Evolutionary conservation across 64 coral and sea anemone species (phyloP).

Genomic region (Catalaphyllia jardinei): DNA sequence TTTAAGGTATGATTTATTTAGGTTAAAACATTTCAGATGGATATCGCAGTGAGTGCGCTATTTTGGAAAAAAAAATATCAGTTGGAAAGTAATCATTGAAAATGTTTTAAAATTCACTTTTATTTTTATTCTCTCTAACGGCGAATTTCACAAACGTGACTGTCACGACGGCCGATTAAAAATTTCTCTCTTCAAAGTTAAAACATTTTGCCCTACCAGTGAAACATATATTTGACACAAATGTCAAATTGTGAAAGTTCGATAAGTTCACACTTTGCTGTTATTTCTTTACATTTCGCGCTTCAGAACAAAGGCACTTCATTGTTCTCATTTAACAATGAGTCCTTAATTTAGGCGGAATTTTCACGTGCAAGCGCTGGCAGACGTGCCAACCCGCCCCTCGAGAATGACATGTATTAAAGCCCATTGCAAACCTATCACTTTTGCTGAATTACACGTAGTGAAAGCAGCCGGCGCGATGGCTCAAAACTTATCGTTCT

Average conservation of each 20-base stretch:
- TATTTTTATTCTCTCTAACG: too few species aligned
- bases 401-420: not conserved
- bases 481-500: constrained; percentile 30
- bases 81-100: not conserved
- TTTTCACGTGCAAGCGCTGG: constrained; percentile 24
- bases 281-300: constrained; percentile 20
- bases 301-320: not conserved
- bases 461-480: not conserved
- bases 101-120: too few species aligned
- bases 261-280: not conserved
- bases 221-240: not conserved
- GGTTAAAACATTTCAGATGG: not conserved
- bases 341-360: constrained; percentile 33
- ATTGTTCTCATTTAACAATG: constrained; percentile 37
- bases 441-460: not conserved
- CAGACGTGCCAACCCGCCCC: not conserved
- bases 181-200: too few species aligned
- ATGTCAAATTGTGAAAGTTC: not conserved
- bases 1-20: not conserved
- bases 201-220: too few species aligned
- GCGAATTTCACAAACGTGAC: too few species aligned
- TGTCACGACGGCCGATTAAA: too few species aligned
- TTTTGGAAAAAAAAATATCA: not conserved
- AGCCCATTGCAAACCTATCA: not conserved
- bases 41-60: not conserved